Conservation (phyloP, 2,888 invertebrate species). For the Luperina nickerlii region DNA sequence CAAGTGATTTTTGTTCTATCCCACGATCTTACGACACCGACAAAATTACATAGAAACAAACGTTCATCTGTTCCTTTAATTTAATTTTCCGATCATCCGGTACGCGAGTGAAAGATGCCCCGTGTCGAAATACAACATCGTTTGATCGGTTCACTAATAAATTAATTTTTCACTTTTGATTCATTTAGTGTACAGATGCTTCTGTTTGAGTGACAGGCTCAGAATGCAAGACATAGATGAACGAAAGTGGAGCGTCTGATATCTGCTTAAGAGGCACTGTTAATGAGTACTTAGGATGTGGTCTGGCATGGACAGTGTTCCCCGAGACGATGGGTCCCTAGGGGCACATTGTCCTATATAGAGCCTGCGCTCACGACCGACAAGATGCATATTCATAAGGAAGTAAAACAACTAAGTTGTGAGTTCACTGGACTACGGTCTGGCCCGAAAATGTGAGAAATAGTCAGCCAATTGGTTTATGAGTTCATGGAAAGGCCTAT, state of each 20-base stretch:
- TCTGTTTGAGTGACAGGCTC: too few species aligned
- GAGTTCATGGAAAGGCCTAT: neutral
- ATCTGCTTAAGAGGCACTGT: slow-evolving; percentile 64
- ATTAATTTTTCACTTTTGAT: neutral
- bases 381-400: slow-evolving; percentile 57
- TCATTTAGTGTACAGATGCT: neutral
- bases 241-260: neutral
- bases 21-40: neutral
- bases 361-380: slow-evolving; percentile 15
- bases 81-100: neutral
- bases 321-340: slow-evolving; percentile 35
- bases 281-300: slow-evolving; percentile 68
- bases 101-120: neutral
- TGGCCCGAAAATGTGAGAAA: neutral
- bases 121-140: neutral
- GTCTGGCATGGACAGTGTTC: slow-evolving; percentile 31
- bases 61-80: neutral
- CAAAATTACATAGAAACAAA: neutral
- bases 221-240: neutral
- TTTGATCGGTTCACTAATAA: neutral
- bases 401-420: slow-evolving; percentile 30
- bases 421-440: neutral
- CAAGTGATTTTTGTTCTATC: neutral
- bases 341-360: slow-evolving; percentile 54
- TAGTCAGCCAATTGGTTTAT: neutral